Conservation (phyloP, 2,797 vertebrate species). For the Apogon talboti region DNA sequence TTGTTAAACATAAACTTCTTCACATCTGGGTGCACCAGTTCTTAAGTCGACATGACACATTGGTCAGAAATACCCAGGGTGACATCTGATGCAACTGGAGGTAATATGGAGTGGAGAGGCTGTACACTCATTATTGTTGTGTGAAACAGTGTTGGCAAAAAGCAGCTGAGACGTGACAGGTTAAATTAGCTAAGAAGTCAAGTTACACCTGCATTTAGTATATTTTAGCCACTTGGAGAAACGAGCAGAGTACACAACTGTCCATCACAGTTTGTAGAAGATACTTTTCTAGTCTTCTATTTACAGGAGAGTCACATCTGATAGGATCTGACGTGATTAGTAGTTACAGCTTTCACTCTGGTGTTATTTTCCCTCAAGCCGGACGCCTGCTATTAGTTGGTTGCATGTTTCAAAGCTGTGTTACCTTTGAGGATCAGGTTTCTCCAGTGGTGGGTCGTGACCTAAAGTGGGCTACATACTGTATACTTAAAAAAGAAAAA, state of each 20-base stretch:
- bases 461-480: no score
- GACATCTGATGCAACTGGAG: slow-evolving; percentile 57
- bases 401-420: no score
- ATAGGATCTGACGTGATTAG: no score
- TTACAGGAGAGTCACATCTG: no score
- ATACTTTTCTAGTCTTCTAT: no score
- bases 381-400: no score
- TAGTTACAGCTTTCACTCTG: no score
- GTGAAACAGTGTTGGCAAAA: slow-evolving; percentile 26
- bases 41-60: slow-evolving; percentile 18
- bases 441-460: no score
- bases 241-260: neutral
- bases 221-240: neutral
- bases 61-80: slow-evolving; percentile 29
- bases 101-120: slow-evolving; percentile 34
- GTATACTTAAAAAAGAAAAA: no score
- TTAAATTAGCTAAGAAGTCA: slow-evolving; percentile 4
- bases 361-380: no score
- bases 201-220: neutral
- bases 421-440: no score
- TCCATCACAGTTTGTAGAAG: no score
- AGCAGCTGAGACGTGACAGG: slow-evolving; percentile 6
- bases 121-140: slow-evolving; percentile 20
- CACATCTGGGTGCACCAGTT: slow-evolving; percentile 18
- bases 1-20: slow-evolving; percentile 13